phyloP scores from a whole-genome alignment of 2,797 vertebrate genomes.

The Intellagama lesueurii region DNA sequence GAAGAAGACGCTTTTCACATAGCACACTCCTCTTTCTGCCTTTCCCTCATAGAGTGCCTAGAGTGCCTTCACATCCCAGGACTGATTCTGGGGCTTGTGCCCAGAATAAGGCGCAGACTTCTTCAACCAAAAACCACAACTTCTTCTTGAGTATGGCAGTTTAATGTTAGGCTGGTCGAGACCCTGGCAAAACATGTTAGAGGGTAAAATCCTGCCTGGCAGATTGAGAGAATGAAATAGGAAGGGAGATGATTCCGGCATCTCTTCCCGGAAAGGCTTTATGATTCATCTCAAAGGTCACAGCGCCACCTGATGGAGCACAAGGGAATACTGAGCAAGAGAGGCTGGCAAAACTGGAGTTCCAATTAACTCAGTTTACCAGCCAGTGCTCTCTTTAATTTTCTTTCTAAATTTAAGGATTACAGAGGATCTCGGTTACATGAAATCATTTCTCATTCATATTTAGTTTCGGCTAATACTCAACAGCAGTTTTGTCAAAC shows the following conservation, averaged over 20 bases:
- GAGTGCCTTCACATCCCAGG: neutral
- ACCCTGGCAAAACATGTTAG: neutral
- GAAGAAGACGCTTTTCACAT: neutral
- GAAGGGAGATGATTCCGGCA: neutral
- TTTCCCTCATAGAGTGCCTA: neutral
- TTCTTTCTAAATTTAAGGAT: neutral
- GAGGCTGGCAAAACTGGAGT: neutral
- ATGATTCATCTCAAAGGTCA: slow-evolving; percentile 24
- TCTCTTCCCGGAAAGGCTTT: neutral
- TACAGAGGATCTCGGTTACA: neutral
- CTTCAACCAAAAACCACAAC: slow-evolving; percentile 22
- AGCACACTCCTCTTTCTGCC: too few relatives aligned
- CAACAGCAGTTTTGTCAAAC: neutral
- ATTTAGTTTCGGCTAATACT: neutral
- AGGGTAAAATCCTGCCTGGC: neutral
- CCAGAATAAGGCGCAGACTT: neutral
- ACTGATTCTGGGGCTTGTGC: neutral
- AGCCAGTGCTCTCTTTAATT: neutral
- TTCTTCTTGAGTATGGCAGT: neutral
- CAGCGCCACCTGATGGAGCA: slow-evolving; percentile 28
- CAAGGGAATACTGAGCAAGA: neutral
- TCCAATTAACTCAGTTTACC: too few relatives aligned
- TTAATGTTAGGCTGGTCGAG: slow-evolving; percentile 1
- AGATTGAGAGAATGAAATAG: too few relatives aligned
- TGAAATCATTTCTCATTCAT: neutral